Evolutionary conservation across 2,113 vertebrate species (phyloP).

Genomic region (Lagenorhynchus albirostris): DNA sequence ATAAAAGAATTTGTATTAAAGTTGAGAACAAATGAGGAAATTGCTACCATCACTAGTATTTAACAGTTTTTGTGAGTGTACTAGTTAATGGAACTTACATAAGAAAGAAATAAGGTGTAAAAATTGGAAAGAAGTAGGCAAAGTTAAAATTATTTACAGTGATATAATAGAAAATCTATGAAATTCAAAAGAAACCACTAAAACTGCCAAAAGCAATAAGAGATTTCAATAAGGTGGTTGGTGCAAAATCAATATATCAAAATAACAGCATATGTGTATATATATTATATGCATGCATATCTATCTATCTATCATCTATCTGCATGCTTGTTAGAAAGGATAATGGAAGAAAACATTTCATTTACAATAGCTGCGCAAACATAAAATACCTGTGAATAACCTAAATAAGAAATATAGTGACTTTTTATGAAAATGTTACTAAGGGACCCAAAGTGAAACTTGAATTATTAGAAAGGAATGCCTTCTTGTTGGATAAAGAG

Average conservation of each 20-base stretch:
- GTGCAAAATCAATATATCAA: neutral
- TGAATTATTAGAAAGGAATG: neutral
- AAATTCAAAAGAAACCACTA: neutral
- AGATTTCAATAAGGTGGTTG: neutral
- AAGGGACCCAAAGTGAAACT: neutral
- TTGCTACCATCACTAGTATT: neutral
- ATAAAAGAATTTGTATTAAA: neutral
- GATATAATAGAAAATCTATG: neutral
- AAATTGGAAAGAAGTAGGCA: neutral
- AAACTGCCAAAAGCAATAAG: neutral
- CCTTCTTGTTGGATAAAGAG: neutral
- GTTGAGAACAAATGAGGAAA: neutral
- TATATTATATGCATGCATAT: neutral
- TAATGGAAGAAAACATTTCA: neutral
- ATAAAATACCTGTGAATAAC: neutral
- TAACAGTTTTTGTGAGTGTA: neutral
- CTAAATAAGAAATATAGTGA: neutral
- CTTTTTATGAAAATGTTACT: neutral
- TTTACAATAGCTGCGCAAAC: neutral
- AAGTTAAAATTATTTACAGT: neutral
- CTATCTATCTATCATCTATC: neutral
- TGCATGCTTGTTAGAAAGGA: neutral
- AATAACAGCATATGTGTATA: neutral
- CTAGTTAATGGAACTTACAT: neutral
- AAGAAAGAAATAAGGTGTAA: neutral